A percentile compares a stretch with the other conserved stretches of the same genome.
Evolutionary conservation across 2,113 vertebrate species (phyloP).

Genomic region (Formicarius rufipectus): DNA sequence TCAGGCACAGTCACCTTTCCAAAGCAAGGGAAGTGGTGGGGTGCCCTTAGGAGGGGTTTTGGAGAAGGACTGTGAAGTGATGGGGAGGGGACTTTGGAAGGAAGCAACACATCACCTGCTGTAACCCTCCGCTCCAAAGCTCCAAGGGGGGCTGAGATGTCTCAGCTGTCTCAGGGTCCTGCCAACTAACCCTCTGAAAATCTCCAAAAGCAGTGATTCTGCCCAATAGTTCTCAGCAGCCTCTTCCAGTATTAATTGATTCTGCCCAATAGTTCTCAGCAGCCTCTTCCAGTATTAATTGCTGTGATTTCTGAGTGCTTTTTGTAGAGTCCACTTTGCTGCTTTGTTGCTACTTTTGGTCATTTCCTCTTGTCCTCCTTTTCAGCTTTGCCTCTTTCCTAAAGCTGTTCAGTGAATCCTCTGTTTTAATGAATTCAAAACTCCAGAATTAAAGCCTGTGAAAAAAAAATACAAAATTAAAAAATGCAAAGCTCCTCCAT

Average conservation of each 20-base stretch:
- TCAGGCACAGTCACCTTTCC: accelerated
- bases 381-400: not conserved
- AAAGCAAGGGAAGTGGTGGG: not conserved
- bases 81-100: accelerated
- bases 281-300: not conserved
- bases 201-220: too few relatives aligned
- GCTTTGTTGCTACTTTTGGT: not conserved
- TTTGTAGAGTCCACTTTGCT: too few relatives aligned
- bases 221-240: too few relatives aligned
- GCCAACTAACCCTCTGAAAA: not conserved
- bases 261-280: not conserved
- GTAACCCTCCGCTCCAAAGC: not conserved
- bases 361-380: not conserved
- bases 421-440: not conserved
- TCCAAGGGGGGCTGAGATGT: too few relatives aligned
- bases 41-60: not conserved
- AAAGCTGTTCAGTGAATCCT: not conserved
- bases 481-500: not conserved
- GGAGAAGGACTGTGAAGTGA: not conserved
- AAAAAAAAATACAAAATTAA: not conserved
- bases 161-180: not conserved
- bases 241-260: too few relatives aligned
- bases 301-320: not conserved
- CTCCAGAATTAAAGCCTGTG: not conserved
- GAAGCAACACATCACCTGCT: not conserved